Evolutionary conservation across 2,888 invertebrate genomes (phyloP), one percentile per base, ranked within the genome.

Genomic region (Drosophila bunnanda): DNA sequence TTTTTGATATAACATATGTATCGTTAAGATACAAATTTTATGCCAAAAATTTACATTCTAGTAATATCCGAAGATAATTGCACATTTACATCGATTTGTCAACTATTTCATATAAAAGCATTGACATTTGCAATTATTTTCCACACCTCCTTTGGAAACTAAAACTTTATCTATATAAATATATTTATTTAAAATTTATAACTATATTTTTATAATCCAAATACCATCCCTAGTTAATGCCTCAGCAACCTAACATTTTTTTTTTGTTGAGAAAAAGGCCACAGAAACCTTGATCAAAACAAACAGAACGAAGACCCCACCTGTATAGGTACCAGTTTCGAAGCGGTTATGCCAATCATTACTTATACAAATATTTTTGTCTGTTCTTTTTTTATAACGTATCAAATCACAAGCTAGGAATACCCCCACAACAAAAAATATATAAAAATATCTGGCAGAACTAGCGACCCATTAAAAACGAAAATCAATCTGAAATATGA

Each of bases 391-490:
- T 52, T 68, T 38, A 67, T 68, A 71, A 61, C 28, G 17, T 65
- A 77, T 57, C 67, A 62, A 61, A 75, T 65, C 58, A 61, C 56
- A 32, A 69, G 60, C 59, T 38, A 54, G 62, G 20, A 55, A 75
- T 66, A 55, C 55, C 44, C 50, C 34, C n/a, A 43, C 30, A 54
- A 30, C 10, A 50, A 39, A 48, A 32, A 55, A 46, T 34, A 46
- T 8, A 15, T 15, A 44, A 4, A 69, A 62, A 69, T 46, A 62
- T 58, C 50, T 73, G 77, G 78, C 68, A 74, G 25, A 82, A 52
- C 77, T 48, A 58, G 69, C 72, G 64, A 87, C 54, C 72, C 70
- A 83, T 76, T 71, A 71, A 80, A 46, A 52, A 38, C 9, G 34
- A 68, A 66, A 64, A 66, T 54, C 38, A 61, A 68, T 61, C 59